Conservation (phyloP, 2,113 vertebrate genomes). For the Seriola aureovittata region DNA sequence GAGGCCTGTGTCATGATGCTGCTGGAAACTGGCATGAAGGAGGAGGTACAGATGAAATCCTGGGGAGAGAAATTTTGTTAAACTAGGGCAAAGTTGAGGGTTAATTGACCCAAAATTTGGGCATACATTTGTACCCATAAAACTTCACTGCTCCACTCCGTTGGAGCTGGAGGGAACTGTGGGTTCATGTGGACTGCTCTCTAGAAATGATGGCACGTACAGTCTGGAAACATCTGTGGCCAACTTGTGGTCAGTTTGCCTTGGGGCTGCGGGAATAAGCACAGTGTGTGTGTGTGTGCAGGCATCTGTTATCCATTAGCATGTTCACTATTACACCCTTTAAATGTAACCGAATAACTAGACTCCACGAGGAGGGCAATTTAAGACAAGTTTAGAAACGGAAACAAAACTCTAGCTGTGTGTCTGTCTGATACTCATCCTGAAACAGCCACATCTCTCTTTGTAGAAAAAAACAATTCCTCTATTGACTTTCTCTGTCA, state of each 20-base stretch:
- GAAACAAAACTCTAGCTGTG: conserved; percentile 24
- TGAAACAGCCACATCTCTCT: conserved; percentile 41
- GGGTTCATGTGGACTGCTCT: conserved; percentile 35
- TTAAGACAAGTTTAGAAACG: conserved; percentile 36
- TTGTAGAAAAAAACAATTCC: conserved; percentile 26
- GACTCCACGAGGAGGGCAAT: conserved; percentile 32
- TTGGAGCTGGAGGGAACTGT: conserved; percentile 38
- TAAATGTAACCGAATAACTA: conserved; percentile 38
- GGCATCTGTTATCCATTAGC: conserved; percentile 68
- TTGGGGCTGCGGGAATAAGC: conserved; percentile 23
- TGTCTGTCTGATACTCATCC: conserved; percentile 25
- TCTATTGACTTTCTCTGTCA: conserved; percentile 20
- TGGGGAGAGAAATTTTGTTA: neutral
- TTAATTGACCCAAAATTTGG: conserved; percentile 23
- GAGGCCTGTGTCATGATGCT: conserved; percentile 99
- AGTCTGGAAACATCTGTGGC: conserved; percentile 67
- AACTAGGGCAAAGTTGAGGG: conserved; percentile 53
- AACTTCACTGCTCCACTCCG: conserved; percentile 3
- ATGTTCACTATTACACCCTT: conserved; percentile 45
- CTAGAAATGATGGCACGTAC: conserved; percentile 31
- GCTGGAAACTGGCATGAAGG: conserved; percentile 96
- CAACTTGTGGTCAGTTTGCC: conserved; percentile 58
- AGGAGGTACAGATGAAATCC: conserved; percentile 87
- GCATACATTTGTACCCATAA: conserved; percentile 8
- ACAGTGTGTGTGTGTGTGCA: conserved; percentile 25